These are phyloP conservation scores for Drosophila tsacasi DNA, from an alignment of 1,140 invertebrate genomes.

Conservation along the genomic window DNA sequence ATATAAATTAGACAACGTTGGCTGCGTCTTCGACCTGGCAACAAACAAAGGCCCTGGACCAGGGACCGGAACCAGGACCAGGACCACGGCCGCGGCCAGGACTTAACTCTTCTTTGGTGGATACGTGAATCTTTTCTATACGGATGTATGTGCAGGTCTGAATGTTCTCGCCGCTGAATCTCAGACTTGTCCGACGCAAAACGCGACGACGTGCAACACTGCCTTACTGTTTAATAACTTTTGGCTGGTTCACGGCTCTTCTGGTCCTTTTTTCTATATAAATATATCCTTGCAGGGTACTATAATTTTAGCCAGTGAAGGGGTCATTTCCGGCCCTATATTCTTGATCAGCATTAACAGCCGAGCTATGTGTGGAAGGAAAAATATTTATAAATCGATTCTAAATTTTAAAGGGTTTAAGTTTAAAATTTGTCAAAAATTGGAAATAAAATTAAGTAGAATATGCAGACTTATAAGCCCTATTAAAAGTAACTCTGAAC, in stretches of 20 bases:
- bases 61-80: slow-evolving; percentile 1
- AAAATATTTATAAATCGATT: no score
- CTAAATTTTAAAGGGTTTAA: no score
- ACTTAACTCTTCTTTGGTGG: slow-evolving; percentile 54
- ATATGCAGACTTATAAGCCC: no score
- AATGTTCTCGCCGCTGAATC: slow-evolving; percentile 48
- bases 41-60: slow-evolving; percentile 38
- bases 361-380: no score
- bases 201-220: slow-evolving; percentile 78
- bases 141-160: slow-evolving; percentile 8
- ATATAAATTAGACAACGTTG: slow-evolving; percentile 75
- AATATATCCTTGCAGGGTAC: background rate
- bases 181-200: slow-evolving; percentile 51
- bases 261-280: background rate
- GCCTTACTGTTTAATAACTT: slow-evolving; percentile 83
- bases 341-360: no score
- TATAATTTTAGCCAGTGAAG: background rate
- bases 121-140: slow-evolving; percentile 34
- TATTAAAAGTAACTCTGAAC: no score
- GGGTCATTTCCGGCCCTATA: no score
- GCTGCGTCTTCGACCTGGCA: slow-evolving; percentile 67
- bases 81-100: background rate
- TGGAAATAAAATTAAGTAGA: no score
- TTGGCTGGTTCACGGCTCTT: slow-evolving; percentile 54
- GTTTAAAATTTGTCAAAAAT: no score